These are phyloP conservation scores for Pseudomyrmex flavicornis DNA, from an alignment of 1,140 invertebrate genomes.

Conservation along the genomic window DNA sequence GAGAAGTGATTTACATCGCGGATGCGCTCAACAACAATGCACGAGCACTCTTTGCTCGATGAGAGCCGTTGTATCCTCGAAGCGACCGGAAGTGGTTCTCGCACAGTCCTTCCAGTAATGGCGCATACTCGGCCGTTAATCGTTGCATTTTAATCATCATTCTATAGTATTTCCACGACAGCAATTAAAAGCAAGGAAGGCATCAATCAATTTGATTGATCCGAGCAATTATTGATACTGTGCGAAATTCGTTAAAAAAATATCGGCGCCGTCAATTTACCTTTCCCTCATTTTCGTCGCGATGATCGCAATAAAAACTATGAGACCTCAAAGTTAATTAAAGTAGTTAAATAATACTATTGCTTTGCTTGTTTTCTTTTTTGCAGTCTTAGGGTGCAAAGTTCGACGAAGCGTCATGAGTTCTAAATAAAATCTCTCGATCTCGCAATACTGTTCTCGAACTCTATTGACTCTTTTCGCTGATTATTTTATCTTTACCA, in stretches of 20 bases:
- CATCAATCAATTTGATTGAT: conserved; percentile 45
- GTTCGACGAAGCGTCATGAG: not conserved
- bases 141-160: conserved; percentile 66
- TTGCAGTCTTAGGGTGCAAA: too few relatives aligned
- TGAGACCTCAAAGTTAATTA: not conserved
- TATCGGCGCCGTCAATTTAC: conserved; percentile 4
- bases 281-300: not conserved
- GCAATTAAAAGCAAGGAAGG: conserved; percentile 59
- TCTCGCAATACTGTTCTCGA: not conserved
- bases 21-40: conserved; percentile 59
- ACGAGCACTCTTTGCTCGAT: conserved; percentile 13
- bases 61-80: conserved; percentile 24
- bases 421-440: not conserved
- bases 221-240: conserved; percentile 16
- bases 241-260: conserved; percentile 3
- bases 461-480: not conserved
- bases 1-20: conserved; percentile 65
- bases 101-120: conserved; percentile 50
- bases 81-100: conserved; percentile 42
- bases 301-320: not conserved
- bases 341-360: too few relatives aligned
- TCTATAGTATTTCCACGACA: conserved; percentile 6
- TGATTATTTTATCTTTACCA: conserved; percentile 1
- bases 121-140: conserved; percentile 55
- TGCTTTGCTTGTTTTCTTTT: not conserved